Percentiles rank a stretch among this genome's conserved stretches.
Conservation (phyloP, 2,797 vertebrate genomes). For the Semotilus atromaculatus region DNA sequence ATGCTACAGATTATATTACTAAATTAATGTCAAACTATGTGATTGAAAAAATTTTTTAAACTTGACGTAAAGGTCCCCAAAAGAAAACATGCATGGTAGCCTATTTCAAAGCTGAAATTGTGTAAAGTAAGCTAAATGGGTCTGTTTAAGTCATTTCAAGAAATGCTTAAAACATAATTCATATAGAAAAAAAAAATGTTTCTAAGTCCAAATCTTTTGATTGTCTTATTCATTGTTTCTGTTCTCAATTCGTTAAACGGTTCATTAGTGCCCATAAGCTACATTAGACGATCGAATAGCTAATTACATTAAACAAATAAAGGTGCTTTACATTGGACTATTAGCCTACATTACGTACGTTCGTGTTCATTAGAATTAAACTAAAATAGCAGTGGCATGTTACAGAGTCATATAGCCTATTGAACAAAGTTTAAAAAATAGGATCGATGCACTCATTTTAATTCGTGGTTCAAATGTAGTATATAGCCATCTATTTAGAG, state of each 20-base stretch:
- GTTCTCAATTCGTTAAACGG: background rate
- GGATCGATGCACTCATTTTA: background rate
- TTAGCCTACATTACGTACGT: background rate
- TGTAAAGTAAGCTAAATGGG: background rate
- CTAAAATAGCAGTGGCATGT: no score
- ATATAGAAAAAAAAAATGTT: background rate
- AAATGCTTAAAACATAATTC: background rate
- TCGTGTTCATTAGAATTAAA: background rate
- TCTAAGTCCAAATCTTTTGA: background rate
- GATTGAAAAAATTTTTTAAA: rapidly evolving
- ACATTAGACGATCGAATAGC: background rate
- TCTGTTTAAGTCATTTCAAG: background rate
- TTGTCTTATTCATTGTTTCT: background rate
- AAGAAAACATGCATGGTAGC: background rate
- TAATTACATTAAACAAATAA: background rate
- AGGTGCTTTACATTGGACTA: background rate
- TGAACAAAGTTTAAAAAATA: no score
- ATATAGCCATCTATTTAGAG: background rate
- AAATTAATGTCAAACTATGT: background rate
- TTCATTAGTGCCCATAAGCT: background rate
- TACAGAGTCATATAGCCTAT: no score
- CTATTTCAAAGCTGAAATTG: background rate
- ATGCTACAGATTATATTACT: background rate
- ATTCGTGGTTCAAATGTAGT: background rate
- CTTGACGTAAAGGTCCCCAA: background rate